These are phyloP conservation scores for Hiodon tergisus DNA, from an alignment of 2,113 vertebrate genomes.

Conservation along the genomic window DNA sequence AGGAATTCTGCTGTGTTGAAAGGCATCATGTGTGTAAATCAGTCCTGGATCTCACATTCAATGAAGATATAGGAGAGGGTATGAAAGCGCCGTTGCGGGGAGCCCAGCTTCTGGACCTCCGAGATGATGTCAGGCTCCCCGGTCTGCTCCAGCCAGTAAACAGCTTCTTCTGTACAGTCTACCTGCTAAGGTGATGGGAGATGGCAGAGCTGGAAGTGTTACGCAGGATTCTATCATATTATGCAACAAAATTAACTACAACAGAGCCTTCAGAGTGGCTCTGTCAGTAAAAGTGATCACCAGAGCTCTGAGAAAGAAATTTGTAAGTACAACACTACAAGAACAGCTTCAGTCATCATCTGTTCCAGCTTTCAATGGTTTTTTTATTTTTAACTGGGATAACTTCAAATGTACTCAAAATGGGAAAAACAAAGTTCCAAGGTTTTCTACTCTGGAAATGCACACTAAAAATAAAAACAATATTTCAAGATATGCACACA, in stretches of 20 bases:
- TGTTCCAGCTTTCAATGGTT: too few species aligned
- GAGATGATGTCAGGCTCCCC: slow-evolving; percentile 47
- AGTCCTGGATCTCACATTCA: slow-evolving; percentile 63
- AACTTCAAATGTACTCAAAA: too few species aligned
- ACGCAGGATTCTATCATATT: not conserved
- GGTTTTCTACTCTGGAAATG: too few species aligned
- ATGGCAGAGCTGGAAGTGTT: not conserved
- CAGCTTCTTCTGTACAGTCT: slow-evolving; percentile 43
- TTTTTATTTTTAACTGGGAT: too few species aligned
- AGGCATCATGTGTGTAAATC: too few species aligned
- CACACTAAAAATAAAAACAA: too few species aligned
- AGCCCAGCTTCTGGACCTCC: slow-evolving; percentile 50
- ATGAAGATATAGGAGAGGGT: slow-evolving; percentile 66
- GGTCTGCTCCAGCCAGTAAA: slow-evolving; percentile 62
- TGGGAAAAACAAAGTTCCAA: too few species aligned
- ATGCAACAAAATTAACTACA: not conserved
- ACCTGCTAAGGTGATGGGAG: not conserved
- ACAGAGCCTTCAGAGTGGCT: not conserved
- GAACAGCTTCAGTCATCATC: too few species aligned
- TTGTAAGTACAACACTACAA: too few species aligned
- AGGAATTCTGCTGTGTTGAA: not conserved
- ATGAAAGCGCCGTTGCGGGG: slow-evolving; percentile 22
- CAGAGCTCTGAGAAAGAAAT: too few species aligned
- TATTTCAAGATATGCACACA: too few species aligned
- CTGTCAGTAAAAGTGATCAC: too few species aligned